Evolutionary conservation across 2,888 invertebrate species (phyloP), one percentile per base, ranked within the genome.

Genomic region (Drosophila pseudotakahashii): DNA sequence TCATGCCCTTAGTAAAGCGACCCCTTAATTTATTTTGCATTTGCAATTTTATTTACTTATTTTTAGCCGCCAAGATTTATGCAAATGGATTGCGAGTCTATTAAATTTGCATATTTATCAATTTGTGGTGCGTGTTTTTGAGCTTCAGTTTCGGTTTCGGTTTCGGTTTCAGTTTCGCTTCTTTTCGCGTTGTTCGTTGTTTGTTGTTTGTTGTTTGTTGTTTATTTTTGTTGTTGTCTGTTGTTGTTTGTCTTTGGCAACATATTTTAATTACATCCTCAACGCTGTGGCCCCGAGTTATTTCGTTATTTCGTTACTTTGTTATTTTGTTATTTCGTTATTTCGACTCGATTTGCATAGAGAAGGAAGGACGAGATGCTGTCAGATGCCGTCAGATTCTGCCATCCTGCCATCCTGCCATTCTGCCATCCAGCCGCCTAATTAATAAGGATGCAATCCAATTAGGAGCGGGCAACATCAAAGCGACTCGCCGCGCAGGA

Each of bases 51-150:
- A 61, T 55, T 50, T 61, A 59, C 64, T 67, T 77, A 54, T 61
- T 53, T 61, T 55, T 62, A 51, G 66, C 57, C 74, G 63, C 63
- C 67, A 66, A 75, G 78, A 87, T 87, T 87, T 81, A 86, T 83
- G 87, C 79, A 87, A 87, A 87, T 79, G 70, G 60, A 67, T 68
- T 72, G 73, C 64, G 54, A 79, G 82, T 77, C 85, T 83, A 83
- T 83, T 83, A 84, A 81, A 83, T 83, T 83, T 87, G 80, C 85
- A 83, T 83, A 81, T 81, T 87, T 87, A 85, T 87, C 79, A 83
- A 87, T 83, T 87, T 84, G 74, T 76, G 72, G 71, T 68, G 77
- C 77, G 80, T 83, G 70, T 77, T 26, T 26, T 26, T 26, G 26
- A 26, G 26, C 1, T 76, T 76, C 71, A 32, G 58, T 45, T 32